Percentiles rank a stretch among this genome's conserved stretches.
Conservation (phyloP, 1,140 invertebrate species). For the Antheraea mylitta region DNA sequence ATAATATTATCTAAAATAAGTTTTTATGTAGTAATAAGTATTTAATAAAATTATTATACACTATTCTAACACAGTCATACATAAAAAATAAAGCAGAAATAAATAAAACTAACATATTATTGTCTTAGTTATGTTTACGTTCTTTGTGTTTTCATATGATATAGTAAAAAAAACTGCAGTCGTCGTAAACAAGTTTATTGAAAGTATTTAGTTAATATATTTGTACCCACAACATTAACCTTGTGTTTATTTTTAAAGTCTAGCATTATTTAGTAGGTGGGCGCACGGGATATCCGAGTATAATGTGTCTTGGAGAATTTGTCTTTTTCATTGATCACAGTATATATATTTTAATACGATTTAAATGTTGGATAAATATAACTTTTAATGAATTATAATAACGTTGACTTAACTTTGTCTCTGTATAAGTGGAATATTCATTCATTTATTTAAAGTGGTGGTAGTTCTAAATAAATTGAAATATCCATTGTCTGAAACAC, state of each 20-base stretch:
- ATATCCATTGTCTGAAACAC: too few species aligned
- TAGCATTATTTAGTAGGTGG: background rate
- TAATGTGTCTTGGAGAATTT: background rate
- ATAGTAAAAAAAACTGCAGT: conserved; percentile 3
- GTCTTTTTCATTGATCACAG: background rate
- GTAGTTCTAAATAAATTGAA: too few species aligned
- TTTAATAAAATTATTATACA: background rate
- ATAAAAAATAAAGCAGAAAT: background rate
- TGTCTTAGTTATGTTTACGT: background rate
- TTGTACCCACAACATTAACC: background rate
- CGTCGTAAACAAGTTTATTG: background rate
- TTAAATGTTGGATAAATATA: too few species aligned
- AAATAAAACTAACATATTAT: background rate
- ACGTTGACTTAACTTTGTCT: too few species aligned
- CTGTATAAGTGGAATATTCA: too few species aligned
- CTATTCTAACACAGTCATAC: background rate
- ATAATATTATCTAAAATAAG: background rate
- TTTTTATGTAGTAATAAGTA: background rate
- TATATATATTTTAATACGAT: background rate
- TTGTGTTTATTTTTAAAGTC: background rate
- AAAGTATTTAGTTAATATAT: conserved; percentile 2
- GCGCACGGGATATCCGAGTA: background rate
- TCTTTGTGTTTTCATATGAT: background rate
- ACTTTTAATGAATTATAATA: too few species aligned
- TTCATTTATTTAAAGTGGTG: too few species aligned